phyloP scores from a whole-genome alignment of 2,113 vertebrate genomes.

The Carlito syrichta region DNA sequence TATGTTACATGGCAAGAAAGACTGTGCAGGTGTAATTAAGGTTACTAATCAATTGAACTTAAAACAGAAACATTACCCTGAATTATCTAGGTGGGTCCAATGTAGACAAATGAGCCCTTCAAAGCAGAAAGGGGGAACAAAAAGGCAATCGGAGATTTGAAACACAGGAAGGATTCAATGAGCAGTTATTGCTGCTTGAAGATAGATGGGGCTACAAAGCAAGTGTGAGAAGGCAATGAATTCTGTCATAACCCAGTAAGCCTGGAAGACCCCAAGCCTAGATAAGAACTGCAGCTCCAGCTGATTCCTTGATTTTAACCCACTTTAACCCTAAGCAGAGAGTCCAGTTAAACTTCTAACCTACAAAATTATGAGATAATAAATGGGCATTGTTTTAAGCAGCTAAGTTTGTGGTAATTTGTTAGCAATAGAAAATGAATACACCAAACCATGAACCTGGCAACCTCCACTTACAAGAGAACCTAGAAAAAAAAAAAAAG shows the following conservation, averaged over 20 bases:
- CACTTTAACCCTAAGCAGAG: not conserved
- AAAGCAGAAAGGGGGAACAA: not conserved
- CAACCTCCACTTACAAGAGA: not conserved
- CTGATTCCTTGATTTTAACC: not conserved
- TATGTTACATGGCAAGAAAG: not conserved
- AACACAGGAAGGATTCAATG: not conserved
- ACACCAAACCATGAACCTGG: not conserved
- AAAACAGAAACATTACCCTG: not conserved
- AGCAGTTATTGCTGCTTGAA: not conserved
- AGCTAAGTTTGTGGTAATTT: constrained; percentile 3
- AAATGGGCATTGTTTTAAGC: not conserved
- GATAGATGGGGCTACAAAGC: not conserved
- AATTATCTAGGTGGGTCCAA: not conserved
- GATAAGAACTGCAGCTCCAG: not conserved
- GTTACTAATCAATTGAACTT: not conserved
- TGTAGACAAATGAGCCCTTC: not conserved
- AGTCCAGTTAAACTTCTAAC: not conserved
- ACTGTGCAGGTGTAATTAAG: not conserved
- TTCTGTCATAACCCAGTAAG: not conserved
- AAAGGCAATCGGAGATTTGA: not conserved
- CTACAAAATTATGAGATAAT: not conserved
- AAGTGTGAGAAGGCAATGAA: not conserved
- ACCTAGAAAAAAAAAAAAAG: no score
- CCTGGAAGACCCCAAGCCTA: not conserved
- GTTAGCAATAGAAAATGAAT: constrained; percentile 19